Conservation (phyloP, 2,797 vertebrate genomes). For the Micrastur ruficollis region DNA sequence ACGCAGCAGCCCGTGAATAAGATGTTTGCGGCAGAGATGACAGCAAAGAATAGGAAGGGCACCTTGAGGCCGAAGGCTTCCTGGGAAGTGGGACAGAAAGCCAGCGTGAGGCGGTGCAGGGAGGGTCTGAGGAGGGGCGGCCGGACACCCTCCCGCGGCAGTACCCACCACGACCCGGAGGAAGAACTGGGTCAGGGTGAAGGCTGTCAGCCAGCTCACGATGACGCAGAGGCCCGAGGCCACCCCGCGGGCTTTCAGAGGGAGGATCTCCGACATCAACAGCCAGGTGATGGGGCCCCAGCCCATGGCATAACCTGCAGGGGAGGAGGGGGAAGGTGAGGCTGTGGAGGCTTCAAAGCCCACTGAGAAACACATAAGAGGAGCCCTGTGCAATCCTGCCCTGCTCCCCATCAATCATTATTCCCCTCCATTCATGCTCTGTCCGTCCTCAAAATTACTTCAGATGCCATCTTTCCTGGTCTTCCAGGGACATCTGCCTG, state of each 20-base stretch:
- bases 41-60: slow-evolving; percentile 86
- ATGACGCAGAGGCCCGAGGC: slow-evolving; percentile 91
- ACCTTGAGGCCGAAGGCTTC: slow-evolving; percentile 79
- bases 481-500: not conserved
- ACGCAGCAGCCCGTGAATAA: slow-evolving; percentile 87
- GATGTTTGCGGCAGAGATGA: slow-evolving; percentile 82
- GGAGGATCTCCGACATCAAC: slow-evolving; percentile 94
- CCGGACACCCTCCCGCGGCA: fast-evolving
- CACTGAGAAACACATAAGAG: not conserved
- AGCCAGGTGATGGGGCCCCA: slow-evolving; percentile 98
- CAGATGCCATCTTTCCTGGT: not conserved
- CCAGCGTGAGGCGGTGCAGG: not conserved
- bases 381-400: not conserved
- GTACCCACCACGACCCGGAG: slow-evolving; percentile 80
- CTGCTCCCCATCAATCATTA: not conserved
- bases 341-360: not conserved
- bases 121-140: not conserved
- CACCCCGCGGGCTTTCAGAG: slow-evolving; percentile 85
- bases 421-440: not conserved
- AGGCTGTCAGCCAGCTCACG: slow-evolving; percentile 92
- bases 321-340: not conserved
- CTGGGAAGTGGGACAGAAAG: slow-evolving; percentile 42
- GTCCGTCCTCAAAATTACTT: not conserved
- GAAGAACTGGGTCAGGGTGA: slow-evolving; percentile 85
- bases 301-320: slow-evolving; percentile 91